Conservation (phyloP, 2,888 invertebrate species). For the Lordiphosa andalusiaca region DNA sequence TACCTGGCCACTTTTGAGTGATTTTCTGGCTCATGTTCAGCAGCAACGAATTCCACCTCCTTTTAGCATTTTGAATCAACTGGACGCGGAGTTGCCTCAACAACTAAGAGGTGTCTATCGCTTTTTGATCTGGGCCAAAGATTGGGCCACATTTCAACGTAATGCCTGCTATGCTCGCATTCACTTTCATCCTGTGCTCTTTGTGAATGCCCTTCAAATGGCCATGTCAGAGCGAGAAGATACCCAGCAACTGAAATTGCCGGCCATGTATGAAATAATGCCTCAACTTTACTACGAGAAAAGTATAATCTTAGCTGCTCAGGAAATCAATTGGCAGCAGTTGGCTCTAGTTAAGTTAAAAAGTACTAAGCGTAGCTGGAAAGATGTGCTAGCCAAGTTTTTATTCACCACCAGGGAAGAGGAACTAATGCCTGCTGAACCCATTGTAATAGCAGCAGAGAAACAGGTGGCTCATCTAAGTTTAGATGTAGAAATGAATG, state of each 20-base stretch:
- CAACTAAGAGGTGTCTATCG: slow-evolving; percentile 56
- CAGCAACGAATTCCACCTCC: slow-evolving; percentile 44
- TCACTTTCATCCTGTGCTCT: slow-evolving; percentile 87
- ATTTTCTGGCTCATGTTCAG: slow-evolving; percentile 46
- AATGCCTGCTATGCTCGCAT: slow-evolving; percentile 84
- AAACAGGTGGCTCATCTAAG: slow-evolving; percentile 17
- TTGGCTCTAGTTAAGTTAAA: slow-evolving; percentile 27
- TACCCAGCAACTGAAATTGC: slow-evolving; percentile 84
- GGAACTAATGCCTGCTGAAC: slow-evolving; percentile 21
- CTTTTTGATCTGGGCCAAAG: slow-evolving; percentile 80
- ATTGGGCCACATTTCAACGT: slow-evolving; percentile 83
- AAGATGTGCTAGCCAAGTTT: slow-evolving; percentile 12
- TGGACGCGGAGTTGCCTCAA: slow-evolving; percentile 42
- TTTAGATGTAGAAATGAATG: slow-evolving; percentile 52
- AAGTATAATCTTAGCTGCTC: slow-evolving; percentile 46
- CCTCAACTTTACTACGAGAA: slow-evolving; percentile 87
- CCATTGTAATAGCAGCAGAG: slow-evolving; percentile 41
- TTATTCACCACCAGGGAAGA: not conserved
- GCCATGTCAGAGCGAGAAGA: slow-evolving; percentile 85
- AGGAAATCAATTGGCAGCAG: slow-evolving; percentile 51
- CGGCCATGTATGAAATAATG: slow-evolving; percentile 88
- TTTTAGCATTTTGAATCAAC: slow-evolving; percentile 43
- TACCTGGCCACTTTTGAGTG: slow-evolving; percentile 27
- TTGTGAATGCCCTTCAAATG: slow-evolving; percentile 85
- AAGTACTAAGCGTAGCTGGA: slow-evolving; percentile 37